Evolutionary conservation across 2,888 invertebrate genomes (phyloP), one percentile per base, ranked within the genome.

Genomic region (Scaptodrosophila latifasciaeformis): DNA sequence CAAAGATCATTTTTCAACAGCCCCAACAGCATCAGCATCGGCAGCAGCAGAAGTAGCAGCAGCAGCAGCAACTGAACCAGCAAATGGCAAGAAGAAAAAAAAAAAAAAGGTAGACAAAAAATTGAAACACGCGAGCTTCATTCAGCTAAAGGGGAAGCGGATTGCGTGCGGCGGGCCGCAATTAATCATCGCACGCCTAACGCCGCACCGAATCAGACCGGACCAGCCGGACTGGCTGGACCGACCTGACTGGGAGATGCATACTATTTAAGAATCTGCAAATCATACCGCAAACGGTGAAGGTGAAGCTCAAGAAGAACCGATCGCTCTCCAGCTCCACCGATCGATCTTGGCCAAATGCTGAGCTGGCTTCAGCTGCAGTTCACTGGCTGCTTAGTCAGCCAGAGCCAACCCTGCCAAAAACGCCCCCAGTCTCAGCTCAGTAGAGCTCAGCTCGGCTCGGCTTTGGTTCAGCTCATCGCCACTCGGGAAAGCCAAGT

Each of bases 1-100:
- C 67, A 56, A 64, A 65, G 69, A 77, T 72, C 68, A 81, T 81
- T 81, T 80, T 77, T 79, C 79, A 79, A 67, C 79, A 79, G 66
- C 10, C 37, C 13, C 39, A 17, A 27, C 39, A 42, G 53, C 57
- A 13, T 27, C 49, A 18, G 24, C 49, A 39, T 34, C 49, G 27
- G 13, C 54, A 54, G 37, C 29, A 18, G 18, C 42, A 44, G 50
- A 56, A 3, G 24, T 24, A 7, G 24, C 24, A 24, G 24, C 24
- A 7, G 24, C 24, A 24, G 7, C 24, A 7, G 24, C 24, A 24
- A 7, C 24, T 3, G 60, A 44, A 31, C 13, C 1, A 9, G 34
- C 47, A 35, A 24, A 49, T 55, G n/a, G 47, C 54, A 13, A 34
- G 19, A 17, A 15, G 55, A 35, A n/a, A n/a, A n/a, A n/a, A n/a